Base-by-base conservation (phyloP, 1,140 invertebrate species). In the Anoplolepis gracilipes region DNA sequence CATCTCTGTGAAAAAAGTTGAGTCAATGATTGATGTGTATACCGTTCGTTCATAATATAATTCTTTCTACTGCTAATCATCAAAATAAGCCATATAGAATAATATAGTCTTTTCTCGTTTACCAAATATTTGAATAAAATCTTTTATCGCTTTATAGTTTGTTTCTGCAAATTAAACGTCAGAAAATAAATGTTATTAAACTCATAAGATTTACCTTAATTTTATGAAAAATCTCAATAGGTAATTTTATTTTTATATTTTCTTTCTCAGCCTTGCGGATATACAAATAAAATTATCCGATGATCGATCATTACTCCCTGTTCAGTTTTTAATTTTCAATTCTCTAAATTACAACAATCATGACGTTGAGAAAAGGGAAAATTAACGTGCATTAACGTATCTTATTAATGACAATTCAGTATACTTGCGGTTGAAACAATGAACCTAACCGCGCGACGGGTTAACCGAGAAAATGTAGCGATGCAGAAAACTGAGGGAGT, bases 401-500 rank as follows among this genome's bases (percentile, higher is more conserved):
- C n/a, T 79, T 55, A 79, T 69, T 69, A 69, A 79, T 69, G 46
- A 69, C 61, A 16, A 67, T 79, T 36, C 42, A 36, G 62, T 85
- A 72, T 81, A 87, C 53, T n/a, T 64, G 88, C 75, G 88, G 87
- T 89, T 39, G 25, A 57, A 73, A 61, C 79, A 69, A 90, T 89
- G 75, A 89, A 25, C n/a, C n/a, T n/a, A n/a, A n/a, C 75, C 81
- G 28, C 46, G 39, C 67, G n/a, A 19, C 72, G 55, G 75, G 61
- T 86, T 85, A 87, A 87, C 75, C 62, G 75, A 61, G 55, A 61
- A 86, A 87, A 65, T 61, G 53, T 49, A 55, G 64, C 53, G 78
- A 85, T 36, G 75, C 62, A 81, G 88, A 79, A 84, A 88, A 79
- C 55, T 70, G 84, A 84, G 89, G 85, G 82, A 86, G 81, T 78